Conservation (phyloP, 2,888 invertebrate genomes). For the Cacoxenus indagator region DNA sequence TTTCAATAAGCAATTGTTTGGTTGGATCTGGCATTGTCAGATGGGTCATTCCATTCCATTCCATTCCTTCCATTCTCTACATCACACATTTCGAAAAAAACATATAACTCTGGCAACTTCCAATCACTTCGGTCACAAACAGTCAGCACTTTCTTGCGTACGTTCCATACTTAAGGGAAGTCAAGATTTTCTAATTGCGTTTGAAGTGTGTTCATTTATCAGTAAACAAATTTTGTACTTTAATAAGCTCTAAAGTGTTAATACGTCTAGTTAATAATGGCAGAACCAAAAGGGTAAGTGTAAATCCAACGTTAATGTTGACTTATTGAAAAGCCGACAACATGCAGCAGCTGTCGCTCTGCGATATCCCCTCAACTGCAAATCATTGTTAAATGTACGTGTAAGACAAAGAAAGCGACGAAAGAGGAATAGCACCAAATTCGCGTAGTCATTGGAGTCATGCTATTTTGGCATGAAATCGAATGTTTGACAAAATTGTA, state of each 20-base stretch:
- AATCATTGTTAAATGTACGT: too few species aligned
- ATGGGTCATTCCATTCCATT: too few species aligned
- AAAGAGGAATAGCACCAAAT: slow-evolving; percentile 53
- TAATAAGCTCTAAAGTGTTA: slow-evolving; percentile 50
- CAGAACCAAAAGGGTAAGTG: slow-evolving; percentile 70
- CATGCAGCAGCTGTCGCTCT: slow-evolving; percentile 22
- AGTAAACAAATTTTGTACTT: slow-evolving; percentile 8
- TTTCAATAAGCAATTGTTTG: too few species aligned
- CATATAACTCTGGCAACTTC: too few species aligned
- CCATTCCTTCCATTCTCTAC: too few species aligned
- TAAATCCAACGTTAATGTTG: slow-evolving; percentile 24
- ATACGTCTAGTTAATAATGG: slow-evolving; percentile 56
- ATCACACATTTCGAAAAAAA: too few species aligned
- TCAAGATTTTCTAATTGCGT: not conserved
- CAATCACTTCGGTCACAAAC: not conserved
- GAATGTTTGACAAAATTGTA: too few species aligned
- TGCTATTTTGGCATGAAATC: not conserved
- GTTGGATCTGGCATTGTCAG: too few species aligned
- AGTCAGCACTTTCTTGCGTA: slow-evolving; percentile 7
- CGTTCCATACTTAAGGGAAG: not conserved
- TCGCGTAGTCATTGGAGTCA: slow-evolving; percentile 60
- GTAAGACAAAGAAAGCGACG: slow-evolving; percentile 10
- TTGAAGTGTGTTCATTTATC: not conserved
- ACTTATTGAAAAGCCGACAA: slow-evolving; percentile 53
- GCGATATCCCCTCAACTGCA: too few species aligned